Evolutionary conservation across 2,888 invertebrate species (phyloP).

Genomic region (Phyllotreta cruciferae): DNA sequence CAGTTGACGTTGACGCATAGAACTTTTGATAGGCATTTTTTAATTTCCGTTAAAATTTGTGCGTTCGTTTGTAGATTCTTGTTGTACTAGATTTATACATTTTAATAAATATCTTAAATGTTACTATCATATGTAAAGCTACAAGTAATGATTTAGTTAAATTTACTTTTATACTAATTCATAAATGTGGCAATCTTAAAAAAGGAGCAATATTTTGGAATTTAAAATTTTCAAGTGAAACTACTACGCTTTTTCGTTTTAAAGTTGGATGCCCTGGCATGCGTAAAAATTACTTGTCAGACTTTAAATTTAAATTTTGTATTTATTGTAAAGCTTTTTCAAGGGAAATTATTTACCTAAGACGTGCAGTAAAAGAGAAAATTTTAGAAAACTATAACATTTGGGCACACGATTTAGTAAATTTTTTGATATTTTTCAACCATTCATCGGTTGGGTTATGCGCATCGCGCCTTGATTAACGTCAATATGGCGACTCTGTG

Average conservation of each 20-base stretch:
- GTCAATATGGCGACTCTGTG: slow-evolving; percentile 83
- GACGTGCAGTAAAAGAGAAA: background rate
- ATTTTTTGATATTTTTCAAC: slow-evolving; percentile 19
- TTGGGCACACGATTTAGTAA: background rate
- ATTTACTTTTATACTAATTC: no score
- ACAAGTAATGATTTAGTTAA: no score
- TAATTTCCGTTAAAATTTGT: background rate
- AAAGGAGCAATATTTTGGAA: no score
- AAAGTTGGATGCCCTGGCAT: slow-evolving; percentile 19
- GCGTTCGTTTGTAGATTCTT: background rate
- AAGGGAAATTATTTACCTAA: background rate
- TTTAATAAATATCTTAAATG: no score
- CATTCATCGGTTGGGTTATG: slow-evolving; percentile 26
- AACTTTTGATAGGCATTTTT: slow-evolving; percentile 1
- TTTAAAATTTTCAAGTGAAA: no score
- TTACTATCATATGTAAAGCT: no score
- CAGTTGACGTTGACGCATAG: slow-evolving; percentile 4
- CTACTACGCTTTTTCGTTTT: background rate
- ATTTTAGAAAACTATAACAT: background rate
- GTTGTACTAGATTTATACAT: no score
- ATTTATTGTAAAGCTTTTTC: slow-evolving; percentile 1
- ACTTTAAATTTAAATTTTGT: slow-evolving; percentile 34
- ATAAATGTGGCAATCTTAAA: no score
- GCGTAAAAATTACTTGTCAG: slow-evolving; percentile 27
- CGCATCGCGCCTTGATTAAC: slow-evolving; percentile 51